Conservation (phyloP, 2,113 vertebrate species). For the Trichomycterus rosablanca region DNA sequence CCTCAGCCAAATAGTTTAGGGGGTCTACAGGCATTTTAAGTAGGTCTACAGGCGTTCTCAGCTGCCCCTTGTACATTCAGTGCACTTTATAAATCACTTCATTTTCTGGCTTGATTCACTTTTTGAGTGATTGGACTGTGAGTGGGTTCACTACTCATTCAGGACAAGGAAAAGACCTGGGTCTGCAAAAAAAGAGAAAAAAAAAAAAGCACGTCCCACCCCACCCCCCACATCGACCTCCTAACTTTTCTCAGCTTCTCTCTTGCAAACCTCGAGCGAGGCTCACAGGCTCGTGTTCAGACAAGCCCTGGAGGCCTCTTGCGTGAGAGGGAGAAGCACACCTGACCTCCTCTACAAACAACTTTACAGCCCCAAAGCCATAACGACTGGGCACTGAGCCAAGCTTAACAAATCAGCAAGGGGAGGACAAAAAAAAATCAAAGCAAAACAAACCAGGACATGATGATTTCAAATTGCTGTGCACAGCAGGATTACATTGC, state of each 20-base stretch:
- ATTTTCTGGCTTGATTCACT: conserved; percentile 7
- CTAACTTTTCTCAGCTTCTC: conserved; percentile 4
- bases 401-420: conserved; percentile 46
- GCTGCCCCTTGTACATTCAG: conserved; percentile 55
- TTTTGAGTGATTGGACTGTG: not conserved
- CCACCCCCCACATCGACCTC: not conserved
- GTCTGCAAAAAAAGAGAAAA: conserved; percentile 15
- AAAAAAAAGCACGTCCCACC: conserved; percentile 4
- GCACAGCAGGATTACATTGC: conserved; percentile 26
- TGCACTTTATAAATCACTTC: conserved; percentile 35
- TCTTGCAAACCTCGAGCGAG: conserved; percentile 10
- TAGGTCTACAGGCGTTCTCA: conserved; percentile 65
- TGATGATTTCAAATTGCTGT: conserved; percentile 43
- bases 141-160: not conserved
- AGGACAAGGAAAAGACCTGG: conserved; percentile 10
- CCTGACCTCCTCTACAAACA: conserved; percentile 49
- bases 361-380: conserved; percentile 32
- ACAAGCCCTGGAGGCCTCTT: conserved; percentile 53
- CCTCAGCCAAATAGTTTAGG: conserved; percentile 36
- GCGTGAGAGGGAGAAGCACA: conserved; percentile 64
- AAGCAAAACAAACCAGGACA: conserved; percentile 47
- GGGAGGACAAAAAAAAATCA: conserved; percentile 27
- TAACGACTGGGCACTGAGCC: conserved; percentile 48
- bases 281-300: conserved; percentile 48
- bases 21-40: conserved; percentile 58